These are phyloP conservation scores for Brachionus koreanus DNA, from an alignment of 1,140 invertebrate genomes.

Conservation along the genomic window DNA sequence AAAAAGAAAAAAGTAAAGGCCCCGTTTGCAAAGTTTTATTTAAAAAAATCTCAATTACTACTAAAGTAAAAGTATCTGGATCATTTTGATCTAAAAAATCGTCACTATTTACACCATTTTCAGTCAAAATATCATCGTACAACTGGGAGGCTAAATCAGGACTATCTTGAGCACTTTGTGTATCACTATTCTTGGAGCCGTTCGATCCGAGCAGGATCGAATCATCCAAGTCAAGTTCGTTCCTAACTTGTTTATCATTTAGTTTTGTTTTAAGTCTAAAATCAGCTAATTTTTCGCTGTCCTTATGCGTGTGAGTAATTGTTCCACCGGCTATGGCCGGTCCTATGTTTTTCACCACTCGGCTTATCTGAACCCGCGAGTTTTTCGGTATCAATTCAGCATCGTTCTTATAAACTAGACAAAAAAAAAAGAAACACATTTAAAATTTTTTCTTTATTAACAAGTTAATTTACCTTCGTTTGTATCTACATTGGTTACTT, in stretches of 20 bases:
- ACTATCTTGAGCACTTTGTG: background rate
- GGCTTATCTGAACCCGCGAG: constrained; percentile 38
- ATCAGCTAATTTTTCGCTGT: background rate
- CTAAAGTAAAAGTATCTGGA: constrained; percentile 37
- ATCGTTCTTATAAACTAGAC: constrained; percentile 29
- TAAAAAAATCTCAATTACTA: constrained; percentile 30
- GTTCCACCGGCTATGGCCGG: constrained; percentile 17
- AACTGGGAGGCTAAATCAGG: background rate
- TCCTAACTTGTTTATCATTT: background rate
- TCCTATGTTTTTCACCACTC: constrained; percentile 34
- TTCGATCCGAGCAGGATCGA: background rate
- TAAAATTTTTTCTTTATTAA: too few relatives aligned
- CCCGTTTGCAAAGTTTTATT: background rate
- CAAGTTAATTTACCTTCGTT: constrained; percentile 24
- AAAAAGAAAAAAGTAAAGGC: background rate
- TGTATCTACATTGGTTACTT: constrained; percentile 39
- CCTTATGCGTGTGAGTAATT: background rate
- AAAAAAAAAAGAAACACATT: too few relatives aligned
- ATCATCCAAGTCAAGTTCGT: background rate
- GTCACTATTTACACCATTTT: background rate
- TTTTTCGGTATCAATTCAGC: constrained; percentile 37
- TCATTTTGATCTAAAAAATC: constrained; percentile 33
- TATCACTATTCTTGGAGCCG: constrained; percentile 3
- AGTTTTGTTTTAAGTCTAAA: background rate
- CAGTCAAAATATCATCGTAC: background rate